Conservation (phyloP, 2,113 vertebrate genomes). For the Gavia stellata region DNA sequence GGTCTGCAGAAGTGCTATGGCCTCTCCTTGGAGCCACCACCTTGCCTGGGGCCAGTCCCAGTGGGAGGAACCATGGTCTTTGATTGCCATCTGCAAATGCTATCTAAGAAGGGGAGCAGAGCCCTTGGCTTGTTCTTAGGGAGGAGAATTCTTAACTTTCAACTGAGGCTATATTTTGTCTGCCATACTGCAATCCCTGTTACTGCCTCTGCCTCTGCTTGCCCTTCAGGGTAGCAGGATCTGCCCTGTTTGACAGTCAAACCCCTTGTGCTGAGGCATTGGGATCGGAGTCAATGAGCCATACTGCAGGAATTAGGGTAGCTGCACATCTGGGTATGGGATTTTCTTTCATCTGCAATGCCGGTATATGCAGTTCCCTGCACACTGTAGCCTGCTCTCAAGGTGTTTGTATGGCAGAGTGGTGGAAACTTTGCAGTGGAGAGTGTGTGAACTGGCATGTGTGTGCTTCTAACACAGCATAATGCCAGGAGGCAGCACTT, state of each 20-base stretch:
- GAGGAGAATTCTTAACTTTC: not conserved
- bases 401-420: not conserved
- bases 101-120: not conserved
- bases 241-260: not conserved
- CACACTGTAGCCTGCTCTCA: not conserved
- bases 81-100: not conserved
- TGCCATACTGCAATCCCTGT: not conserved
- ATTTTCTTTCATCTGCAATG: not conserved
- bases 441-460: not conserved
- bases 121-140: not conserved
- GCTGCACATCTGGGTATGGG: not conserved
- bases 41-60: rapidly evolving
- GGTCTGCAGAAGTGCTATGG: not conserved
- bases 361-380: not conserved
- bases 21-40: not conserved
- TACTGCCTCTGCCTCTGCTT: not conserved
- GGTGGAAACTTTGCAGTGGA: not conserved
- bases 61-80: not conserved
- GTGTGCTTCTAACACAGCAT: not conserved
- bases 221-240: not conserved
- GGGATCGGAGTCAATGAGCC: not conserved
- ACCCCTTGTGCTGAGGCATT: not conserved
- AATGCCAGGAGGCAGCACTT: not conserved
- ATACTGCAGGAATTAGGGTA: not conserved
- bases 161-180: not conserved